Conservation (phyloP, 2,888 invertebrate species). For the Diplazon laetatorius region DNA sequence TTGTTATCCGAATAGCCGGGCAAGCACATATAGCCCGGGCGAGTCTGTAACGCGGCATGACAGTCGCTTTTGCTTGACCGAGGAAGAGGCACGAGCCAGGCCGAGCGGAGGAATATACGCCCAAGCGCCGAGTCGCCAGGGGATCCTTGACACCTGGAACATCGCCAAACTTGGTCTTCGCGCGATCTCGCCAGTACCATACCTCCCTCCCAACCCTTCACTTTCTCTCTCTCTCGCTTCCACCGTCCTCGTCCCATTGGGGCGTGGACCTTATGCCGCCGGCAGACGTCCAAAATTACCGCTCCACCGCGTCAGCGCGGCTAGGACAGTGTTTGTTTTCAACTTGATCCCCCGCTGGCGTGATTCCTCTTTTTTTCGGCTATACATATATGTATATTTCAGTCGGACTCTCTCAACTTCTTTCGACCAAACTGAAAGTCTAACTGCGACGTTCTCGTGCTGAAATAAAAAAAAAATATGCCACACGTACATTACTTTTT, state of each 20-base stretch:
- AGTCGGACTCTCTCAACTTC: neutral
- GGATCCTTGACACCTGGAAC: slow-evolving; percentile 81
- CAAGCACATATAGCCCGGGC: slow-evolving; percentile 16
- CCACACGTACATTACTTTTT: too few species aligned
- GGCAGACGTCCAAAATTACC: slow-evolving; percentile 80
- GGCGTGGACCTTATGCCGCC: slow-evolving; percentile 79
- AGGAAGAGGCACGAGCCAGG: slow-evolving; percentile 68
- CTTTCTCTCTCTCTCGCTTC: neutral
- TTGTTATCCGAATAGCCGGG: slow-evolving; percentile 60
- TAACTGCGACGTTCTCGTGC: neutral
- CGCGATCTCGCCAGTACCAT: slow-evolving; percentile 29
- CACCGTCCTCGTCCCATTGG: slow-evolving; percentile 57
- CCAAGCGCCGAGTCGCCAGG: slow-evolving; percentile 67
- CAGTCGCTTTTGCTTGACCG: slow-evolving; percentile 65
- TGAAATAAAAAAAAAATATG: too few species aligned
- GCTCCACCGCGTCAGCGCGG: slow-evolving; percentile 78
- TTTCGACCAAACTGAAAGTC: neutral
- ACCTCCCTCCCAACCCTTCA: neutral
- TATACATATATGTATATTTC: too few species aligned
- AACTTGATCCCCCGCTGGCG: slow-evolving; percentile 56
- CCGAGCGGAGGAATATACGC: slow-evolving; percentile 67
- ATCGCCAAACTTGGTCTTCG: slow-evolving; percentile 74
- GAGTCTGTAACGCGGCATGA: slow-evolving; percentile 34
- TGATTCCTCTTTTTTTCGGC: slow-evolving; percentile 36
- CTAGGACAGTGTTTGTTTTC: slow-evolving; percentile 78